Percentiles rank a stretch among this genome's conserved stretches.
phyloP scores from a whole-genome alignment of 2,888 invertebrate species.

The Torymus aiolomorphi region DNA sequence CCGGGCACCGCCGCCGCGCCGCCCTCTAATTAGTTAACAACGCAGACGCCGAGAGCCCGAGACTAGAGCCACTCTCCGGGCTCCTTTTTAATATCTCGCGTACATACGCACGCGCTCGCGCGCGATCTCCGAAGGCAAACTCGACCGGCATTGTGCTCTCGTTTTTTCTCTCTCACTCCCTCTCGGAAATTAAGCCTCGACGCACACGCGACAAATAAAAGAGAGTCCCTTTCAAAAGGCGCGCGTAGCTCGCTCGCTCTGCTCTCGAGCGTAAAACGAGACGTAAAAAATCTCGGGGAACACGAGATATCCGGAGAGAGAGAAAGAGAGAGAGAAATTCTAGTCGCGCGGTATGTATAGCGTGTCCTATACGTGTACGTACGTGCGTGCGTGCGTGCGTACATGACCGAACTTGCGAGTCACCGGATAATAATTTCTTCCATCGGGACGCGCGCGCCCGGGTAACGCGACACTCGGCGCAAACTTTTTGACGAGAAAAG shows the following conservation, averaged over 20 bases:
- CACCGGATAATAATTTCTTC: slow-evolving; percentile 49
- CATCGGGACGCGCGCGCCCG: slow-evolving; percentile 16
- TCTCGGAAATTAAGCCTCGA: slow-evolving; percentile 4
- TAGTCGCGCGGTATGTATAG: slow-evolving; percentile 18
- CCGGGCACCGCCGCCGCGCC: not conserved
- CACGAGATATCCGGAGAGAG: slow-evolving; percentile 41
- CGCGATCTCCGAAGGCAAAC: not conserved
- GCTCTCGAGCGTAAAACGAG: slow-evolving; percentile 34
- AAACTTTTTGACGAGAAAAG: slow-evolving; percentile 42
- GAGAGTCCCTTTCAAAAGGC: slow-evolving; percentile 11
- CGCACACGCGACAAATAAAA: slow-evolving; percentile 14
- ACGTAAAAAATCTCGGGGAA: slow-evolving; percentile 32
- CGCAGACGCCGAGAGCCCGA: no score
- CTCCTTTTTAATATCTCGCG: not conserved
- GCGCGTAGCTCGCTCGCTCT: not conserved
- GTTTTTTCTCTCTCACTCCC: not conserved
- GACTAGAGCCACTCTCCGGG: no score
- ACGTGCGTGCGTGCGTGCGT: not conserved
- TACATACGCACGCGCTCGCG: not conserved
- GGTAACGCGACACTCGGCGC: slow-evolving; percentile 60
- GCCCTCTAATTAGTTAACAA: no score
- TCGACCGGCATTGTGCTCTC: slow-evolving; percentile 12
- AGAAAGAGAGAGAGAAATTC: slow-evolving; percentile 41
- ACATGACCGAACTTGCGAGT: slow-evolving; percentile 22
- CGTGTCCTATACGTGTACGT: not conserved